A percentile compares a stretch with the other conserved stretches of the same genome.
Conservation (phyloP, 2,888 invertebrate genomes). For the Luperina testacea region DNA sequence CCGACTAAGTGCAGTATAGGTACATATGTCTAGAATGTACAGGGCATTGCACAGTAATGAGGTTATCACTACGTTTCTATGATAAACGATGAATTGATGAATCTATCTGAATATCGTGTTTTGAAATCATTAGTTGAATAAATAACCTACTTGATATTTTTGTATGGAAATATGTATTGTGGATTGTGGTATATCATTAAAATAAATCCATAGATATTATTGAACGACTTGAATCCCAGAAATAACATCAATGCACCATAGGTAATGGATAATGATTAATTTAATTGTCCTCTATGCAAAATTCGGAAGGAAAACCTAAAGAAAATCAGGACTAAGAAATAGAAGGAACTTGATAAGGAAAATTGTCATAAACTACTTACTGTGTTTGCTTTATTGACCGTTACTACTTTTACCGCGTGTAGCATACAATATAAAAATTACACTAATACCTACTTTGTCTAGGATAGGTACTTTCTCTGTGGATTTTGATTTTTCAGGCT, state of each 20-base stretch:
- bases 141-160: background rate
- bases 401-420: background rate
- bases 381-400: background rate
- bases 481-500: background rate
- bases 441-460: background rate
- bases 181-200: background rate
- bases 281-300: slow-evolving; percentile 1
- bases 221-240: background rate
- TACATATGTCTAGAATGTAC: background rate
- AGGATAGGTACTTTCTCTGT: background rate
- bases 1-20: background rate
- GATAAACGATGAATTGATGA: slow-evolving; percentile 1
- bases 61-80: slow-evolving; percentile 54
- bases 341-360: background rate
- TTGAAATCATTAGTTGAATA: slow-evolving; percentile 1
- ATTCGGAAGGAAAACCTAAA: slow-evolving; percentile 10
- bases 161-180: background rate
- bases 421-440: background rate
- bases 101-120: background rate
- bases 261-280: background rate
- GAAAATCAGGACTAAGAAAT: background rate
- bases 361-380: background rate
- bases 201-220: background rate
- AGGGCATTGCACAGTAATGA: slow-evolving; percentile 20
- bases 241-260: background rate